Evolutionary conservation across 2,797 vertebrate genomes (phyloP).

Genomic region (Neosilurus hyrtlii): DNA sequence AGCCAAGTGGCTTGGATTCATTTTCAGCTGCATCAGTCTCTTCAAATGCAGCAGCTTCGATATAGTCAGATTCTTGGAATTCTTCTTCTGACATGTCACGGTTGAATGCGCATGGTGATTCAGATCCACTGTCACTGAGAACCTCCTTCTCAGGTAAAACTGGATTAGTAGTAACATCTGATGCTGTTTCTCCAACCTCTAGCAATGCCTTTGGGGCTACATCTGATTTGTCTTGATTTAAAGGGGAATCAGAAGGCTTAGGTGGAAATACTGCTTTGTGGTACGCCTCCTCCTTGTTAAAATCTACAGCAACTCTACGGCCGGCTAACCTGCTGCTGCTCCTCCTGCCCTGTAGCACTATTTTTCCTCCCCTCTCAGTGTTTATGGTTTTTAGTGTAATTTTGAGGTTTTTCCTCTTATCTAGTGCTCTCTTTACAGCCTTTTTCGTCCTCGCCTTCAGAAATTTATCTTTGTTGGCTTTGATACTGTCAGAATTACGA

Average conservation of each 20-base stretch:
- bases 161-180: neutral
- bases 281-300: slow-evolving; percentile 75
- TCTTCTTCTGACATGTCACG: slow-evolving; percentile 28
- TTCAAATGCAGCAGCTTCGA: slow-evolving; percentile 26
- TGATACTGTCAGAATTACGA: neutral
- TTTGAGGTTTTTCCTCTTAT: slow-evolving; percentile 42
- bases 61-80: slow-evolving; percentile 19
- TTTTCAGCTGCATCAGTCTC: slow-evolving; percentile 46
- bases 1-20: slow-evolving; percentile 57
- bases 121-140: slow-evolving; percentile 34
- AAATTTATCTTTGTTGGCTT: neutral
- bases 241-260: slow-evolving; percentile 47
- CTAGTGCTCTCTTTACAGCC: slow-evolving; percentile 53
- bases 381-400: slow-evolving; percentile 41
- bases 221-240: slow-evolving; percentile 20
- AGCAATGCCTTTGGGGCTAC: neutral
- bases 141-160: slow-evolving; percentile 24
- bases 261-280: slow-evolving; percentile 70
- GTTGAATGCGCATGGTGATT: slow-evolving; percentile 26
- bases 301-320: slow-evolving; percentile 77
- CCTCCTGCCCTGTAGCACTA: slow-evolving; percentile 62
- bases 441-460: slow-evolving; percentile 42
- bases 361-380: slow-evolving; percentile 66
- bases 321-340: slow-evolving; percentile 75
- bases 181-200: slow-evolving; percentile 13